Evolutionary conservation across 2,113 vertebrate genomes (phyloP).

Genomic region (Pyxicephalus adspersus): DNA sequence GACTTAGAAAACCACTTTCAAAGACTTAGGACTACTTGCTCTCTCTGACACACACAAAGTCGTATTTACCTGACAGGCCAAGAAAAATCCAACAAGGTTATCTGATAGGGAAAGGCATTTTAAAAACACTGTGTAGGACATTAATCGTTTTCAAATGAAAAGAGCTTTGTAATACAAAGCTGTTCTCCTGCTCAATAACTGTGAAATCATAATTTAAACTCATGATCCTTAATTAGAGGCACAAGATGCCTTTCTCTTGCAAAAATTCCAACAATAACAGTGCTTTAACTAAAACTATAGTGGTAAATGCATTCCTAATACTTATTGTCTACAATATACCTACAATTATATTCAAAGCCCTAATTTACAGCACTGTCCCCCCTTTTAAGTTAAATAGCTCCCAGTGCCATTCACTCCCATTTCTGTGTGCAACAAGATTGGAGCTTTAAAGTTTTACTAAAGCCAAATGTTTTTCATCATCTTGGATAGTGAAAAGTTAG

Average conservation of each 20-base stretch:
- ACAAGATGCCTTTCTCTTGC: neutral
- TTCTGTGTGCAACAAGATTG: too few species aligned
- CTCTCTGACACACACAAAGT: neutral
- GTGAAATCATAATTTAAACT: neutral
- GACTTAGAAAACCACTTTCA: neutral
- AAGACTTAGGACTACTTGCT: too few species aligned
- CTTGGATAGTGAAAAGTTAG: too few species aligned
- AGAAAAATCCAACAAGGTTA: neutral
- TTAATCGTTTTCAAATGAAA: constrained; percentile 6
- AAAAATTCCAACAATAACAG: neutral
- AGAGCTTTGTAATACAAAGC: constrained; percentile 8
- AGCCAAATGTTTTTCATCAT: too few species aligned
- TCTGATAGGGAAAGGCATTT: neutral
- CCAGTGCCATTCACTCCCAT: too few species aligned
- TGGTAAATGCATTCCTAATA: too few species aligned
- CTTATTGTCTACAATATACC: too few species aligned
- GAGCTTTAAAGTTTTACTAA: too few species aligned
- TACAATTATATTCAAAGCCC: too few species aligned
- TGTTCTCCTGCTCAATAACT: neutral
- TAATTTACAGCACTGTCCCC: too few species aligned
- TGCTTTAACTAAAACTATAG: too few species aligned
- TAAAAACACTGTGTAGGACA: constrained; percentile 19
- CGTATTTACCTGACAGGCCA: neutral
- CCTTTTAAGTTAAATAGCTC: too few species aligned
- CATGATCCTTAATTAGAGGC: neutral